phyloP scores from a whole-genome alignment of 2,888 invertebrate genomes.

The Caprella mutica region DNA sequence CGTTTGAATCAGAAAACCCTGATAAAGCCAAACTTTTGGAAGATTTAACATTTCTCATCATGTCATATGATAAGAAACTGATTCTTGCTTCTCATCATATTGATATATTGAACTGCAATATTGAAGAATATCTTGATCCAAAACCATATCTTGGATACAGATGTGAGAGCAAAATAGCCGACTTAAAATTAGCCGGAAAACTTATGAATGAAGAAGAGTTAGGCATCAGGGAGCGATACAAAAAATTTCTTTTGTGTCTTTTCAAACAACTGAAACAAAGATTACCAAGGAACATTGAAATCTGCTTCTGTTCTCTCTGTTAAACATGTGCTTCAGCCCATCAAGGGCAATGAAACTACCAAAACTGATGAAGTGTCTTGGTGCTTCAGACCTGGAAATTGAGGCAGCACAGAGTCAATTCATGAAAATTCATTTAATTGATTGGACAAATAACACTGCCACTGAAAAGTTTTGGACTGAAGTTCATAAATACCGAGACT shows the following conservation, averaged over 20 bases:
- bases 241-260: slow-evolving; percentile 9
- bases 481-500: neutral
- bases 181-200: neutral
- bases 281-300: slow-evolving; percentile 9
- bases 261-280: slow-evolving; percentile 16
- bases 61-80: slow-evolving; percentile 1
- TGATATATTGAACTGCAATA: slow-evolving; percentile 6
- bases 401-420: neutral
- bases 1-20: slow-evolving; percentile 12
- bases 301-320: neutral
- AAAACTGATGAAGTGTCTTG: neutral
- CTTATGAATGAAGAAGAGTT: neutral
- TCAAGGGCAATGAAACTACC: neutral
- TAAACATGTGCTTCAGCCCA: neutral
- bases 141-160: slow-evolving; percentile 13
- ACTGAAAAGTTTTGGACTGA: slow-evolving; percentile 8
- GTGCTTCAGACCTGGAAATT: neutral
- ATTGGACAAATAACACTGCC: neutral
- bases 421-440: neutral
- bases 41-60: slow-evolving; percentile 10
- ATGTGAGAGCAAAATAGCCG: slow-evolving; percentile 7
- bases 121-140: slow-evolving; percentile 5
- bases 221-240: neutral
- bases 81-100: neutral
- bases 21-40: slow-evolving; percentile 10